These are phyloP conservation scores for Masticophis lateralis DNA, from an alignment of 2,797 vertebrate genomes.

Conservation along the genomic window DNA sequence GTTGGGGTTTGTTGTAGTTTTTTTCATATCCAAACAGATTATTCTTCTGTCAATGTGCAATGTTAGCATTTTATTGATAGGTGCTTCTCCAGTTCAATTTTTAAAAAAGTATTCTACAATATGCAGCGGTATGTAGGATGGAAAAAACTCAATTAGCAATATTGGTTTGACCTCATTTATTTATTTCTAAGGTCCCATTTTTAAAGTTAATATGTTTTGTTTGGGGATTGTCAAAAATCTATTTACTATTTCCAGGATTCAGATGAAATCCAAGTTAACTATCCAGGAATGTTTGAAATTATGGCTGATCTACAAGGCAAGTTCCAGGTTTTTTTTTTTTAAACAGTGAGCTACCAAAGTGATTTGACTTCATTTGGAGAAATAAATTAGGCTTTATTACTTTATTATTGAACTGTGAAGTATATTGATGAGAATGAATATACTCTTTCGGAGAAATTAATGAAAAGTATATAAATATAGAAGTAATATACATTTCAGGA, in stretches of 20 bases:
- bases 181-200: not conserved
- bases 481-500: not conserved
- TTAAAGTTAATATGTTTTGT: not conserved
- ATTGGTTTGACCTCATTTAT: not conserved
- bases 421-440: not conserved
- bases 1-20: not conserved
- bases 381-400: not conserved
- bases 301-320: slow-evolving; percentile 92
- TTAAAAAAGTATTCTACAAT: not conserved
- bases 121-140: not conserved
- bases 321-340: slow-evolving; percentile 14
- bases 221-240: not conserved
- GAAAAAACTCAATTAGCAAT: not conserved
- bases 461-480: not conserved
- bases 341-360: not conserved
- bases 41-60: not conserved
- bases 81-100: not conserved
- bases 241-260: slow-evolving; percentile 75
- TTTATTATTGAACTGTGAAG: not conserved
- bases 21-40: not conserved
- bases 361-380: not conserved
- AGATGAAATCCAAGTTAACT: slow-evolving; percentile 90
- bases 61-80: not conserved
- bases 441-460: not conserved
- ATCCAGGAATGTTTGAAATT: slow-evolving; percentile 88